A percentile compares a stretch with the other conserved stretches of the same genome.
phyloP scores from a whole-genome alignment of 1,140 invertebrate species.

The Latrodectus geometricus region DNA sequence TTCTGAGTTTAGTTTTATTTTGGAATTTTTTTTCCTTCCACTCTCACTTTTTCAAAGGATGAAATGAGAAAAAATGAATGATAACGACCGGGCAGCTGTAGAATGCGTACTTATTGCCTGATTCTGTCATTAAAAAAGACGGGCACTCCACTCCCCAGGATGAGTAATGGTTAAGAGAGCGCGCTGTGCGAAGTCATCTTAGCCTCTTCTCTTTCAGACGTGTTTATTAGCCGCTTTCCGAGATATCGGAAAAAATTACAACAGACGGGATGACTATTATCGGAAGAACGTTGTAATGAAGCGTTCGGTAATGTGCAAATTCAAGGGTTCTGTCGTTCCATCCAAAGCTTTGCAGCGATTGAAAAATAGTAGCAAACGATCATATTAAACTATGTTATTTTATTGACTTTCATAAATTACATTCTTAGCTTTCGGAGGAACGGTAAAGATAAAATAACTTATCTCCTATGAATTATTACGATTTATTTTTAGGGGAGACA shows the following conservation, averaged over 20 bases:
- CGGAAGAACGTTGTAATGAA: conserved; percentile 1
- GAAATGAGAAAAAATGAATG: not conserved
- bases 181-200: not conserved
- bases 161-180: not conserved
- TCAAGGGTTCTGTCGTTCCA: not conserved
- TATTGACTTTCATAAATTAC: too few relatives aligned
- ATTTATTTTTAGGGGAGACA: too few relatives aligned
- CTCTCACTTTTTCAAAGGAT: too few relatives aligned
- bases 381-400: too few relatives aligned
- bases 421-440: too few relatives aligned
- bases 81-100: conserved; percentile 40
- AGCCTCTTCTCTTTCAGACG: conserved; percentile 10
- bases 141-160: not conserved
- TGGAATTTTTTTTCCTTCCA: too few relatives aligned
- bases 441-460: too few relatives aligned
- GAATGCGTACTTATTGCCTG: not conserved
- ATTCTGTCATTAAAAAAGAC: not conserved
- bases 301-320: conserved; percentile 7
- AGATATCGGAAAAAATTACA: conserved; percentile 23
- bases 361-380: too few relatives aligned
- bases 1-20: conserved; percentile 10
- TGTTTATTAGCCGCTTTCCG: conserved; percentile 18
- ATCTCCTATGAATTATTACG: too few relatives aligned
- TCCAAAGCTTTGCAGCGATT: not conserved
- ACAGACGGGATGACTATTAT: not conserved